A percentile compares a stretch with the other conserved stretches of the same genome.
These are phyloP conservation scores for Thalassophryne amazonica DNA, from an alignment of 2,797 vertebrate genomes.

Conservation along the genomic window DNA sequence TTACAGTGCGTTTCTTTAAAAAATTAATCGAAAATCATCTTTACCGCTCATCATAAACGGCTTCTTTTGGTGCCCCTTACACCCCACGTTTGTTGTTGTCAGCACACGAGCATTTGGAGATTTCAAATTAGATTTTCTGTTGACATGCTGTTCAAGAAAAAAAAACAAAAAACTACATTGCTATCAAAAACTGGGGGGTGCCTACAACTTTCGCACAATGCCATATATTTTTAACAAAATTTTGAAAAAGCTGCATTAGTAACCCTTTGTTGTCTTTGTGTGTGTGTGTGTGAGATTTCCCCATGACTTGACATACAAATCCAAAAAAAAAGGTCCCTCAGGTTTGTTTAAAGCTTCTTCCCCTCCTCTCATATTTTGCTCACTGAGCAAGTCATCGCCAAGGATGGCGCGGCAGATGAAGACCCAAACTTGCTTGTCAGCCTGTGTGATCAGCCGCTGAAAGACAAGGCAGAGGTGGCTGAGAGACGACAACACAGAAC, in stretches of 20 bases:
- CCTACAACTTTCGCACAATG: no score
- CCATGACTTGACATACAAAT: constrained; percentile 36
- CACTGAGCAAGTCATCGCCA: constrained; percentile 49
- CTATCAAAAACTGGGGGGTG: constrained; percentile 40
- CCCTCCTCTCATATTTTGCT: constrained; percentile 41
- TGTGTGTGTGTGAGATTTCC: constrained; percentile 42
- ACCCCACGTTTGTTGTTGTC: no score
- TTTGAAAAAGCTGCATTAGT: constrained; percentile 14
- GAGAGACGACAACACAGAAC: constrained; percentile 70
- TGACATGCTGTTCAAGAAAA: no score
- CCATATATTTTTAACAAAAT: no score
- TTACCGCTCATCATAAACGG: no score
- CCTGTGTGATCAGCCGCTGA: constrained; percentile 72
- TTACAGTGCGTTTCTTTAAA: no score
- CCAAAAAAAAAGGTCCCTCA: constrained; percentile 44
- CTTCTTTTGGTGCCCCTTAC: no score
- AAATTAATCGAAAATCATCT: no score
- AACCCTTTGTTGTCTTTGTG: constrained; percentile 17
- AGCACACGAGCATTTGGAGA: no score
- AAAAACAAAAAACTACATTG: constrained; percentile 29
- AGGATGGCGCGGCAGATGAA: constrained; percentile 56
- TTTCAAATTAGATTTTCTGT: no score
- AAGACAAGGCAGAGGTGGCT: constrained; percentile 70
- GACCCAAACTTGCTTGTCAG: constrained; percentile 76
- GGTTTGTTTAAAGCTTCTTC: constrained; percentile 58